These are phyloP conservation scores for Eunapius fragilis DNA, from an alignment of 37 sponge, comb jelly and placozoan genomes.

Conservation along the genomic window DNA sequence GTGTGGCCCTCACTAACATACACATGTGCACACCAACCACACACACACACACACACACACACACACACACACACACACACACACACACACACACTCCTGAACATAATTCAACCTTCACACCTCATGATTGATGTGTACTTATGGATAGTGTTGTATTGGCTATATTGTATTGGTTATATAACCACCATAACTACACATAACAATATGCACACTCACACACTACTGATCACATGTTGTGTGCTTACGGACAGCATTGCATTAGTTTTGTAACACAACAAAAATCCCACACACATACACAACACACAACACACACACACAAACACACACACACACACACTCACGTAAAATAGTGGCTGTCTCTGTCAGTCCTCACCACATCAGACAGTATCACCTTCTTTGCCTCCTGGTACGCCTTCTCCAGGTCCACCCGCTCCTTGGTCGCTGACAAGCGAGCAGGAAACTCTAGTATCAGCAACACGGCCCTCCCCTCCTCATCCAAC, in stretches of 20 bases:
- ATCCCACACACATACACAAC: not conserved
- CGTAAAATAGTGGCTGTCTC: conserved; percentile 75
- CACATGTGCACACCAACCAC: not conserved
- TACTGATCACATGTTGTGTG: too few relatives aligned
- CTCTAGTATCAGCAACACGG: conserved; percentile 50
- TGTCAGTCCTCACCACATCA: conserved; percentile 87
- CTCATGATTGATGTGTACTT: too few relatives aligned
- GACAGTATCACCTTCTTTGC: conserved; percentile 76
- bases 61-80: not conserved
- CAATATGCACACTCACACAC: too few relatives aligned
- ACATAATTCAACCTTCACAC: too few relatives aligned
- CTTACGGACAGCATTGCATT: too few relatives aligned
- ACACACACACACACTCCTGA: too few relatives aligned
- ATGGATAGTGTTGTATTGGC: too few relatives aligned
- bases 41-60: too few relatives aligned
- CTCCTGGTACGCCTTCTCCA: conserved; percentile 52
- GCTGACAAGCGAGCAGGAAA: conserved; percentile 73
- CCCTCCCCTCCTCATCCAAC: conserved; percentile 32
- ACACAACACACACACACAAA: not conserved
- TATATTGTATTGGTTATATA: too few relatives aligned
- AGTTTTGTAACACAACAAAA: not conserved
- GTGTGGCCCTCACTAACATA: too few relatives aligned
- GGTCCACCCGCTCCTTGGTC: conserved; percentile 56
- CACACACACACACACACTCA: conserved; percentile 1
- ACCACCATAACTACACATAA: too few relatives aligned